These are phyloP conservation scores for Andrena camellia DNA, from an alignment of 2,888 invertebrate species.

Conservation along the genomic window DNA sequence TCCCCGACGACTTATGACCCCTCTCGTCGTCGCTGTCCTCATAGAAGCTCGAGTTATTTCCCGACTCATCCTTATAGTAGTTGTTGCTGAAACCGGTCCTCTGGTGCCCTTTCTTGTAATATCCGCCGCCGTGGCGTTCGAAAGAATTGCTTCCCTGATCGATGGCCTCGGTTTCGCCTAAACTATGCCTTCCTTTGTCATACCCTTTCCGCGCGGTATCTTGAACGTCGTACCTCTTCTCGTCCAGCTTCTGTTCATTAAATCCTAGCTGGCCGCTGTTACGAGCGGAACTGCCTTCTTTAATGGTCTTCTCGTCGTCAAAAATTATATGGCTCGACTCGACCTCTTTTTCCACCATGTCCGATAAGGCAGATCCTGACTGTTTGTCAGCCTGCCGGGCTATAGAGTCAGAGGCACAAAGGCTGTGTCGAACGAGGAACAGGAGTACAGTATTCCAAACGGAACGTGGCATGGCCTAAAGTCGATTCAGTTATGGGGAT, in stretches of 20 bases:
- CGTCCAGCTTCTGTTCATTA: conserved; percentile 78
- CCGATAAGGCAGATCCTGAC: conserved; percentile 52
- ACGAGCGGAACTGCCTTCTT: conserved; percentile 58
- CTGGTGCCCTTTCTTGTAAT: conserved; percentile 89
- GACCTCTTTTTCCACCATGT: conserved; percentile 53
- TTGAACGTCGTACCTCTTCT: conserved; percentile 86
- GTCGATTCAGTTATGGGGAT: background rate
- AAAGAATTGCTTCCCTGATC: conserved; percentile 70
- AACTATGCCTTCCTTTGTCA: conserved; percentile 85
- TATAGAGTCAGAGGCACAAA: conserved; percentile 15
- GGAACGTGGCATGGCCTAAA: conserved; percentile 23
- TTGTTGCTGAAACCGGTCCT: conserved; percentile 90
- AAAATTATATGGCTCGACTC: conserved; percentile 59
- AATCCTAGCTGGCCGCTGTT: conserved; percentile 61
- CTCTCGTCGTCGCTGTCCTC: conserved; percentile 87
- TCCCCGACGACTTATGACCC: conserved; percentile 81
- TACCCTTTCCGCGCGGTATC: conserved; percentile 86
- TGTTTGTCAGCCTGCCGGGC: conserved; percentile 7
- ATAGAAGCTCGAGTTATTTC: conserved; percentile 89
- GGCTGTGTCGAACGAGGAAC: background rate
- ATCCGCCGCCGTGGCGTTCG: conserved; percentile 67
- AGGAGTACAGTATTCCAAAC: conserved; percentile 12
- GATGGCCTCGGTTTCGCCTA: conserved; percentile 83
- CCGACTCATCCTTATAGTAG: conserved; percentile 90
- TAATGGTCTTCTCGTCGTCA: conserved; percentile 60